A percentile compares a stretch with the other conserved stretches of the same genome.
Evolutionary conservation across 2,888 invertebrate genomes (phyloP).

Genomic region (Dysmachus trigonus): DNA sequence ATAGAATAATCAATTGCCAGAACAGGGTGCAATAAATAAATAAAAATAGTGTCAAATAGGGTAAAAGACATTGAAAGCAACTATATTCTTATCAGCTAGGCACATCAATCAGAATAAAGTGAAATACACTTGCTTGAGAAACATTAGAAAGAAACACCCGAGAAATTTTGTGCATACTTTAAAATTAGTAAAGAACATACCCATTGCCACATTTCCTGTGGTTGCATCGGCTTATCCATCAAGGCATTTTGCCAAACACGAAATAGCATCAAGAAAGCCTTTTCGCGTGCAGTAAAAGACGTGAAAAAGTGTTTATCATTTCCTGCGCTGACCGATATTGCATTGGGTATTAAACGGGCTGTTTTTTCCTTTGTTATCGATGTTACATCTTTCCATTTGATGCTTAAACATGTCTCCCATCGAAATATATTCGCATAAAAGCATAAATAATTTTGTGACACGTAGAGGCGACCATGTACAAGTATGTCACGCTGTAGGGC

Average conservation of each 20-base stretch:
- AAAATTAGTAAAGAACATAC: constrained; percentile 65
- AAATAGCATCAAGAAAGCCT: constrained; percentile 94
- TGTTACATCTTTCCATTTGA: constrained; percentile 90
- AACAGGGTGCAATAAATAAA: not conserved
- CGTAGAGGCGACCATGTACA: constrained; percentile 93
- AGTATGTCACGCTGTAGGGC: constrained; percentile 96
- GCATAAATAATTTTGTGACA: constrained; percentile 93
- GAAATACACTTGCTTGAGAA: not conserved
- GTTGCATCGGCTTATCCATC: constrained; percentile 85
- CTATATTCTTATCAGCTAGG: not conserved
- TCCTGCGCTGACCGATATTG: constrained; percentile 85
- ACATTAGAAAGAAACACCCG: constrained; percentile 35
- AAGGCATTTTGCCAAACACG: constrained; percentile 96
- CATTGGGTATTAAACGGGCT: constrained; percentile 94
- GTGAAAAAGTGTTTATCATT: constrained; percentile 92
- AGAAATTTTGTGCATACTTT: not conserved
- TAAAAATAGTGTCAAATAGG: not conserved
- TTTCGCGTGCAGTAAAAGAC: constrained; percentile 93
- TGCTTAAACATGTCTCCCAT: constrained; percentile 89
- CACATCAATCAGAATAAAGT: not conserved
- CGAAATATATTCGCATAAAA: constrained; percentile 98
- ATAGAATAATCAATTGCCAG: not conserved
- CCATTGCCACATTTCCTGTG: constrained; percentile 88
- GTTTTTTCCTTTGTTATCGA: constrained; percentile 96
- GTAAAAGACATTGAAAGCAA: constrained; percentile 54